Base-by-base conservation (phyloP, 2,113 vertebrate genomes). In the Mus spicilegus region DNA sequence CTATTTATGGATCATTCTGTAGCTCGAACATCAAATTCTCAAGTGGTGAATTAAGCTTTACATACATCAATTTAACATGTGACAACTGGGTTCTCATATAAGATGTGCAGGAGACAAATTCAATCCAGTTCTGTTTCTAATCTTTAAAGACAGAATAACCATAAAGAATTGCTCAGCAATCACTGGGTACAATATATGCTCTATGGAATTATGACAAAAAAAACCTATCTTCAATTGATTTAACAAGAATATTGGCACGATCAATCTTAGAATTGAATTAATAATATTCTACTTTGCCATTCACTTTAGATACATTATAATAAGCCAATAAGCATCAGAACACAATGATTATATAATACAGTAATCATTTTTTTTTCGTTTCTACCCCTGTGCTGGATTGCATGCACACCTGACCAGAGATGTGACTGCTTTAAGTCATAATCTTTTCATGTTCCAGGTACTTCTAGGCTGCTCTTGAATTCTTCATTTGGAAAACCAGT, bases 171-270 rank as follows among this genome's bases (percentile, higher is more conserved):
- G 98, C 95, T 98, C 92, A 98, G 98, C 97, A 98, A 88, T 97
- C 97, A 97, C 97, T 98, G 98, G 96, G 94, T 98, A 96, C 91
- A 87, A 90, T 96, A 97, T 96, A 96, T 93, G 95, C 49, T 98
- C 98, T 98, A 97, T 97, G 98, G 95, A 98, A 98, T 97, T 98
- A 98, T 97, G 98, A 98, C 96, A 98, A 98, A 98, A 98, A 49
- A 49, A 95, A 49, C 5, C 98, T 98, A 96, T 98, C 97, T 98
- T 98, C 98, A 19, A 19, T 98, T 93, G 97, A 98, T 97, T 98
- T 98, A 98, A 98, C 96, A 97, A 97, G 96, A 98, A 85, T 91
- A 92, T 95, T 58, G 58, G 58, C 17, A 58, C 17, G 17, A 98
- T 97, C 97, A 98, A 95, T 88, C 97, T 95, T 98, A 96, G 97